Evolutionary conservation across 2,888 invertebrate species (phyloP).

Genomic region (Steinernema hermaphroditum): DNA sequence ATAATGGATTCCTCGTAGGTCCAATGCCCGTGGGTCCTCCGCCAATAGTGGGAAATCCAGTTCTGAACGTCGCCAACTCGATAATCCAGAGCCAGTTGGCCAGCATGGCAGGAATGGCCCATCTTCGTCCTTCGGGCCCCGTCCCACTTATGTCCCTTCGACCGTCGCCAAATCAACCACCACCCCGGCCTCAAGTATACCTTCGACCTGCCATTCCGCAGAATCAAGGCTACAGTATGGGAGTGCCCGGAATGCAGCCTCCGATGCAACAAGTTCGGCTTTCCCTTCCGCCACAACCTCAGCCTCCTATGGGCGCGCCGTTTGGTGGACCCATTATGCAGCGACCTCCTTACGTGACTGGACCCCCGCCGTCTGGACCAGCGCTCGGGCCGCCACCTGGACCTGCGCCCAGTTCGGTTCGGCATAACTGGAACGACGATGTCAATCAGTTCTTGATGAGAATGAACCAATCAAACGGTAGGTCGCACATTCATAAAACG

Average conservation of each 20-base stretch:
- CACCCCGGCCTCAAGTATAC: background rate
- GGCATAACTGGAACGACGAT: background rate
- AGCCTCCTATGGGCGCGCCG: too few relatives aligned
- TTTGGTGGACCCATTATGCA: too few relatives aligned
- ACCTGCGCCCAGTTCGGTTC: background rate
- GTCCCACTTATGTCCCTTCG: constrained; percentile 13
- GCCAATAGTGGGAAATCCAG: background rate
- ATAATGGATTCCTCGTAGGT: too few relatives aligned
- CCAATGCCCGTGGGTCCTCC: background rate
- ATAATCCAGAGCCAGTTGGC: background rate
- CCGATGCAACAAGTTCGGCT: too few relatives aligned
- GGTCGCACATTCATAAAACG: background rate
- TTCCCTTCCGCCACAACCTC: too few relatives aligned
- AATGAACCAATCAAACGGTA: background rate
- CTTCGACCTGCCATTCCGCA: too few relatives aligned
- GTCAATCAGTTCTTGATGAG: background rate
- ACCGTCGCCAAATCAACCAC: background rate
- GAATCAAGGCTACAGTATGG: too few relatives aligned
- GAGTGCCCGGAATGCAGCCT: too few relatives aligned
- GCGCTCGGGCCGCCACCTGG: too few relatives aligned
- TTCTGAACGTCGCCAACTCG: constrained; percentile 15
- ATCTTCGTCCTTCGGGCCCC: background rate
- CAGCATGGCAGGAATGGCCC: background rate
- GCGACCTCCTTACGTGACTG: too few relatives aligned
- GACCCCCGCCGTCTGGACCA: too few relatives aligned